Evolutionary conservation across 2,888 invertebrate genomes (phyloP).

Genomic region (Nineta flava): DNA sequence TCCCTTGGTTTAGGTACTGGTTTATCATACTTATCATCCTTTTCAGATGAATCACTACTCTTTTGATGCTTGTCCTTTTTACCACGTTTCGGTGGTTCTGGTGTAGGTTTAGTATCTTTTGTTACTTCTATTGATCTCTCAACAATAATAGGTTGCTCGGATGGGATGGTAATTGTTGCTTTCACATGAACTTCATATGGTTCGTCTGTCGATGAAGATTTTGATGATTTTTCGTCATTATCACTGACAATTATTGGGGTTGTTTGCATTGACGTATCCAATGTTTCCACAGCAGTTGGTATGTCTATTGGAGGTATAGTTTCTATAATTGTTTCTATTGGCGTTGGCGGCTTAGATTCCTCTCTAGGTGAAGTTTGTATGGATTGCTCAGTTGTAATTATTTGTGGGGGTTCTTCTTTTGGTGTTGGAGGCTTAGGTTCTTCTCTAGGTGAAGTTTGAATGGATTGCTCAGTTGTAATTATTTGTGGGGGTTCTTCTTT

Average conservation of each 20-base stretch:
- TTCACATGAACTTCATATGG: constrained; percentile 44
- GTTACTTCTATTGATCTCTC: constrained; percentile 3
- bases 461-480: constrained; percentile 24
- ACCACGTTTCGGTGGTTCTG: not conserved
- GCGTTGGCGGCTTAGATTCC: constrained; percentile 13
- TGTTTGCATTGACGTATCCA: constrained; percentile 35
- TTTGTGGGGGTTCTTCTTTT: constrained; percentile 10
- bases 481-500: constrained; percentile 10
- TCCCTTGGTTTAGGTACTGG: constrained; percentile 6
- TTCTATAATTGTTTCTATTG: constrained; percentile 28
- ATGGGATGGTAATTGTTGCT: constrained; percentile 38
- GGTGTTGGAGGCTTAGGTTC: not conserved
- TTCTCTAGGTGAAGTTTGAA: constrained; percentile 46
- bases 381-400: constrained; percentile 24
- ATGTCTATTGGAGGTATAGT: constrained; percentile 28
- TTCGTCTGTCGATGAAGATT: constrained; percentile 31
- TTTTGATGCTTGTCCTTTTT: not conserved
- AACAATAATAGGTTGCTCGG: constrained; percentile 6
- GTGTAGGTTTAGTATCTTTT: constrained; percentile 1
- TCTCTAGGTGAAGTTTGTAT: constrained; percentile 44
- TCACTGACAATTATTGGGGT: constrained; percentile 39
- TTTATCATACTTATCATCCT: not conserved
- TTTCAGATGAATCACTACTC: not conserved
- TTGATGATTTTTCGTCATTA: constrained; percentile 28
- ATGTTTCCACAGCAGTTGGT: constrained; percentile 11